These are phyloP conservation scores for Ecdyonurus torrentis DNA, from an alignment of 2,888 invertebrate species.

Conservation along the genomic window DNA sequence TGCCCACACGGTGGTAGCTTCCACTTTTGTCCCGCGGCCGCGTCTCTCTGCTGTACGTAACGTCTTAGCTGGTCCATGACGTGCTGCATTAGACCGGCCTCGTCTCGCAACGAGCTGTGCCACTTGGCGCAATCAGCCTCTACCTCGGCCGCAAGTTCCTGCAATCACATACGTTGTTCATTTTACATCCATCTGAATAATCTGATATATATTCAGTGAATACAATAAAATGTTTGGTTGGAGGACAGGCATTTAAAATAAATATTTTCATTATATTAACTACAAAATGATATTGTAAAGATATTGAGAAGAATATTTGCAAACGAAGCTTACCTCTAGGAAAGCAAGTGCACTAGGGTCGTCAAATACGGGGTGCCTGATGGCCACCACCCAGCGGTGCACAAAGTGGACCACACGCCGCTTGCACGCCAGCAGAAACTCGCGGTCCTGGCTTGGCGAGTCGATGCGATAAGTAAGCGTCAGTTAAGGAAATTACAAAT, in stretches of 20 bases:
- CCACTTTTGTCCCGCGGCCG: slow-evolving; percentile 47
- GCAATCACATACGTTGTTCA: no score
- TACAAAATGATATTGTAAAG: no score
- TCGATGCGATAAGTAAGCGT: slow-evolving; percentile 22
- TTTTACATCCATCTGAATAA: no score
- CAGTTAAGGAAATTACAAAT: slow-evolving; percentile 8
- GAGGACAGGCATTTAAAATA: no score
- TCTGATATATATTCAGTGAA: no score
- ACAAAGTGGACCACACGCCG: slow-evolving; percentile 61
- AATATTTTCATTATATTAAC: no score
- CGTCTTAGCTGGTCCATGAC: slow-evolving; percentile 43
- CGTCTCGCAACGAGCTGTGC: slow-evolving; percentile 39
- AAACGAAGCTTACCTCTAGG: slow-evolving; percentile 46
- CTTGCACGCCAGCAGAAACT: slow-evolving; percentile 49
- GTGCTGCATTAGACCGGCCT: slow-evolving; percentile 49
- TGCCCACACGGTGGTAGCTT: slow-evolving; percentile 51
- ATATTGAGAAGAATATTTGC: no score
- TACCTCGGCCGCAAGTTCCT: slow-evolving; percentile 52
- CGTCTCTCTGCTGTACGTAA: slow-evolving; percentile 40
- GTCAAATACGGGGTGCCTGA: slow-evolving; percentile 56
- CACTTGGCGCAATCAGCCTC: slow-evolving; percentile 42
- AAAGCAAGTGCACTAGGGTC: slow-evolving; percentile 53
- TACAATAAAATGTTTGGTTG: no score
- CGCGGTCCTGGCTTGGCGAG: slow-evolving; percentile 34
- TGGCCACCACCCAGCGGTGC: slow-evolving; percentile 54